A percentile compares a stretch with the other conserved stretches of the same genome.
Conservation (phyloP, 2,797 vertebrate genomes). For the Sebastiscus albofasciatus region DNA sequence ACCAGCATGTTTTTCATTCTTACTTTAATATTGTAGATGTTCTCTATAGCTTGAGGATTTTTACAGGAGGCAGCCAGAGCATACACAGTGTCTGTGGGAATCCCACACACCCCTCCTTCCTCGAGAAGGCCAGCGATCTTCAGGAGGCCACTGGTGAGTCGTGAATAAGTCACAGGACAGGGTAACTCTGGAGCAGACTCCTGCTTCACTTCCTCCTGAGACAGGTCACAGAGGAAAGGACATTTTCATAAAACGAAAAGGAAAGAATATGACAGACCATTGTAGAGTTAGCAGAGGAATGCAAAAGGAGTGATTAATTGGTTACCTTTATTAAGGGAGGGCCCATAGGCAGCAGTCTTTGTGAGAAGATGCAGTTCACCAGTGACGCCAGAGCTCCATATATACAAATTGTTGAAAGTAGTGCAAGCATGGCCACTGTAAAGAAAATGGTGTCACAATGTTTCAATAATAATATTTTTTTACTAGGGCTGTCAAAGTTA, state of each 20-base stretch:
- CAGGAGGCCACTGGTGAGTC: conserved; percentile 83
- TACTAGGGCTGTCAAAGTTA: too few relatives aligned
- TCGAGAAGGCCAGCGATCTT: conserved; percentile 83
- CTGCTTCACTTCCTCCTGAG: conserved; percentile 61
- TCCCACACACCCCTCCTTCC: conserved; percentile 85
- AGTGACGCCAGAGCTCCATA: conserved; percentile 87
- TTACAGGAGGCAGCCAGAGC: conserved; percentile 91
- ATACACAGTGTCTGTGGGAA: conserved; percentile 92
- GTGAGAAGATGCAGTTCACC: conserved; percentile 83
- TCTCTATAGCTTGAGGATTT: conserved; percentile 88
- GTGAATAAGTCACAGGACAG: conserved; percentile 82
- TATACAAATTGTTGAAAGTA: conserved; percentile 83
- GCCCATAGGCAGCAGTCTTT: conserved; percentile 84
- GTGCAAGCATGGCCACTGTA: conserved; percentile 83
- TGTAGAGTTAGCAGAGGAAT: neutral
- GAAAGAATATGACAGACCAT: neutral
- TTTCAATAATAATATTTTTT: neutral
- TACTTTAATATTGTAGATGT: conserved; percentile 87
- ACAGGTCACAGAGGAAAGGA: neutral
- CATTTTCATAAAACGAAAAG: neutral
- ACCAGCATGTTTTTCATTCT: neutral
- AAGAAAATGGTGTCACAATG: conserved; percentile 1
- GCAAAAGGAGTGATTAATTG: neutral
- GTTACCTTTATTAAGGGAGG: conserved; percentile 84
- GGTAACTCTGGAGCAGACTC: conserved; percentile 48